These are phyloP conservation scores for Bufotes viridis DNA, from an alignment of 2,797 vertebrate species.

Conservation along the genomic window DNA sequence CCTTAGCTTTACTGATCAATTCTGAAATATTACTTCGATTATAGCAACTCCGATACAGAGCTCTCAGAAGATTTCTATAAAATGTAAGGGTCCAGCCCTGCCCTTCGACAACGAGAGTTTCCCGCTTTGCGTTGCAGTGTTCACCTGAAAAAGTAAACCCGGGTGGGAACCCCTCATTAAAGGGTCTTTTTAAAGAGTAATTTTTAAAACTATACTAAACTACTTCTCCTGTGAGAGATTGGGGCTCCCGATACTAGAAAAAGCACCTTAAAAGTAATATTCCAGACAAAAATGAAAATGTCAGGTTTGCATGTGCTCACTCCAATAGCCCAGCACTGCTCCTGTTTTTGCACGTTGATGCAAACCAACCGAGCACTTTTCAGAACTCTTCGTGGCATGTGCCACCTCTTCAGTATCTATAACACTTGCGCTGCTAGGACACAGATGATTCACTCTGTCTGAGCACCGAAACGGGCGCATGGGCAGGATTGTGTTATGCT, in stretches of 20 bases:
- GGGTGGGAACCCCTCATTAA: too few relatives aligned
- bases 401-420: not conserved
- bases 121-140: too few relatives aligned
- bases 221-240: too few relatives aligned
- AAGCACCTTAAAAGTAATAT: too few relatives aligned
- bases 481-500: not conserved
- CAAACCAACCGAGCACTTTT: not conserved
- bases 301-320: not conserved
- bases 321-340: not conserved
- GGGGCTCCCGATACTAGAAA: too few relatives aligned
- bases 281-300: not conserved
- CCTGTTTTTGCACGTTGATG: not conserved
- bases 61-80: too few relatives aligned
- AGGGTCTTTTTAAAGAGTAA: too few relatives aligned
- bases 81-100: too few relatives aligned
- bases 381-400: not conserved
- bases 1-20: too few relatives aligned
- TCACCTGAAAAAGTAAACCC: too few relatives aligned
- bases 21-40: too few relatives aligned
- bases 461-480: not conserved
- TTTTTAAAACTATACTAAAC: too few relatives aligned
- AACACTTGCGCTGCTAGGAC: not conserved
- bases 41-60: not conserved
- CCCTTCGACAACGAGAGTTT: not conserved
- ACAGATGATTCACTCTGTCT: not conserved